Evolutionary conservation across 1,140 invertebrate genomes (phyloP).

Genomic region (Scaptodrosophila lebanonensis): DNA sequence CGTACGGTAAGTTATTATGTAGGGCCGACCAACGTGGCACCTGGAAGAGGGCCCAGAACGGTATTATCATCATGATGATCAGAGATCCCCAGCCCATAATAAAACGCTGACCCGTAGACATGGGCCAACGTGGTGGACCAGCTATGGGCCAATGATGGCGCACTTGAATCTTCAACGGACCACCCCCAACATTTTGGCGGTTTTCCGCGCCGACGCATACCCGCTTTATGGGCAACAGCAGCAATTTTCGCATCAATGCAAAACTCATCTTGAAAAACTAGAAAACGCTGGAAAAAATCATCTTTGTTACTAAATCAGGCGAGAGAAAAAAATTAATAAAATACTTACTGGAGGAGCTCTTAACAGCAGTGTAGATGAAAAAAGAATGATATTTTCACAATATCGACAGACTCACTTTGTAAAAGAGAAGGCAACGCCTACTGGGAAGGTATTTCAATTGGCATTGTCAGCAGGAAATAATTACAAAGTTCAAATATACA

Average conservation of each 20-base stretch:
- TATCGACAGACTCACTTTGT: no score
- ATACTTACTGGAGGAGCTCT: no score
- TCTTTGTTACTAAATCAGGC: no score
- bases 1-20: conserved; percentile 25
- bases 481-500: conserved; percentile 32
- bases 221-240: conserved; percentile 6
- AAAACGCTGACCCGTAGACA: conserved; percentile 26
- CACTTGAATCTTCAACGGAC: conserved; percentile 19
- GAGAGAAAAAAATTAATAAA: no score
- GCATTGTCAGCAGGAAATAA: conserved; percentile 11
- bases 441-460: no score
- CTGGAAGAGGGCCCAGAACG: conserved; percentile 31
- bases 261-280: conserved; percentile 25
- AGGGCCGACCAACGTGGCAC: conserved; percentile 41
- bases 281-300: no score
- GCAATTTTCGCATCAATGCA: conserved; percentile 16
- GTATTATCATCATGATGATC: conserved; percentile 49
- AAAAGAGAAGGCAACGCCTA: no score
- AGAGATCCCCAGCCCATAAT: conserved; percentile 32
- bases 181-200: background rate
- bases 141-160: conserved; percentile 33
- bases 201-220: background rate
- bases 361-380: no score
- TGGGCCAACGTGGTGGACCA: conserved; percentile 48
- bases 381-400: no score